Percentiles rank a stretch among this genome's conserved stretches.
Evolutionary conservation across 2,797 vertebrate genomes (phyloP).

Genomic region (Vultur gryphus): DNA sequence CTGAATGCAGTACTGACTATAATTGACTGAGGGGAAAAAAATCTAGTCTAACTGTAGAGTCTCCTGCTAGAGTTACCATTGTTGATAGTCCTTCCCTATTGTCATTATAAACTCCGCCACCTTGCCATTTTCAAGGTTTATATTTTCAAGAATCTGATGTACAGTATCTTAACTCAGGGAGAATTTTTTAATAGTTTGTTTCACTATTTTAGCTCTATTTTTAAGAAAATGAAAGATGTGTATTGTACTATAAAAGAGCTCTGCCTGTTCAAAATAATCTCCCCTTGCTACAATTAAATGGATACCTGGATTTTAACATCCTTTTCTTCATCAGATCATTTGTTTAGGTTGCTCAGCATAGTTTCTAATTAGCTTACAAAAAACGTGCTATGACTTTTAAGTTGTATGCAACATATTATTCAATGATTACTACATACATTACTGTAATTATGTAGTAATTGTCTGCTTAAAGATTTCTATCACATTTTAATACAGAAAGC

Average conservation of each 20-base stretch:
- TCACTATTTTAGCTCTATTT: neutral
- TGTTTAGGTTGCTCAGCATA: neutral
- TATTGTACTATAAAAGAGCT: neutral
- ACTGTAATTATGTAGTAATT: neutral
- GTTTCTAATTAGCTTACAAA: neutral
- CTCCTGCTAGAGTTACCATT: neutral
- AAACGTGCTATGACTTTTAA: neutral
- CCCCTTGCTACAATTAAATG: neutral
- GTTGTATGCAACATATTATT: neutral
- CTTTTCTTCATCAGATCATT: neutral
- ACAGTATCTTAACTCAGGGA: neutral
- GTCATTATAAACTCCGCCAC: neutral
- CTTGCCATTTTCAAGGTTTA: neutral
- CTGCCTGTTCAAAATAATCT: neutral
- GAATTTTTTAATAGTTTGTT: neutral
- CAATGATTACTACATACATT: neutral
- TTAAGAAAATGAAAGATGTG: neutral
- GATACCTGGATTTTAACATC: neutral
- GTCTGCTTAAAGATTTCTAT: neutral
- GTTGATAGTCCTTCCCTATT: neutral
- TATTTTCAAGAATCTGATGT: neutral
- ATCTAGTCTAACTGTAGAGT: neutral
- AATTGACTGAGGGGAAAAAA: neutral
- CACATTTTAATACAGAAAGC: neutral
- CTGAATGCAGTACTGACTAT: neutral